Base-by-base conservation (phyloP, 1,140 invertebrate genomes). In the Lordiphosa stackelbergi region DNA sequence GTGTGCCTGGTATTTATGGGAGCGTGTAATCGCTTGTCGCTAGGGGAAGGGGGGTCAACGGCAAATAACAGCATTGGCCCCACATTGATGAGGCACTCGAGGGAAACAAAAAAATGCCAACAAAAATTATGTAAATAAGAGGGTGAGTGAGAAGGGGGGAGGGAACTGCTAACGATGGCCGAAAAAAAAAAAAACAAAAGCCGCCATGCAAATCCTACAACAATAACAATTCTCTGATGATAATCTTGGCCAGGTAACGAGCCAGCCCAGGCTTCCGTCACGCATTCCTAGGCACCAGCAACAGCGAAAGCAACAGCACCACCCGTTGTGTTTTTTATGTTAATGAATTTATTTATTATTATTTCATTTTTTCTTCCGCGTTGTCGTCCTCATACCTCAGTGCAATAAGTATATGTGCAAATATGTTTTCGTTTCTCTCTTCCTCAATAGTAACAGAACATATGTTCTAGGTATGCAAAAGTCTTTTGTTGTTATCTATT, bases 321-420 rank as follows among this genome's bases (percentile, higher is more conserved):
- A 41, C 36, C 47, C 40, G 13, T 41, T 6, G 2, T 22, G 6
- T 47, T 55, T 19, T 37, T 36, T 41, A 78, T 81, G 74, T 79
- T 78, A 78, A 78, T 81, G 70, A 81, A 78, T 81, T 79, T 78
- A 78, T 78, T 74, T 78, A 78, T 78, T 78, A 78, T 78, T 78
- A 79, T 79, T 78, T 73, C 64, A 46, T 59, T 41, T 22, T 57
- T 37, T 7, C 28, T 43, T 16, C 9, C 42, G 24, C 3, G 40
- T 16, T 34, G 41, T 43, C 22, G 43, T 46, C n/a, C n/a, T n/a
- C n/a, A n/a, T n/a, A n/a, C n/a, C n/a, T n/a, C n/a, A n/a, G n/a
- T n/a, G n/a, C n/a, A n/a, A n/a, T n/a, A n/a, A n/a, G n/a, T n/a
- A n/a, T n/a, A n/a, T n/a, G n/a, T n/a, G n/a, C n/a, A n/a, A n/a